Conservation (phyloP, 2,113 vertebrate species). For the Edolisoma coerulescens region DNA sequence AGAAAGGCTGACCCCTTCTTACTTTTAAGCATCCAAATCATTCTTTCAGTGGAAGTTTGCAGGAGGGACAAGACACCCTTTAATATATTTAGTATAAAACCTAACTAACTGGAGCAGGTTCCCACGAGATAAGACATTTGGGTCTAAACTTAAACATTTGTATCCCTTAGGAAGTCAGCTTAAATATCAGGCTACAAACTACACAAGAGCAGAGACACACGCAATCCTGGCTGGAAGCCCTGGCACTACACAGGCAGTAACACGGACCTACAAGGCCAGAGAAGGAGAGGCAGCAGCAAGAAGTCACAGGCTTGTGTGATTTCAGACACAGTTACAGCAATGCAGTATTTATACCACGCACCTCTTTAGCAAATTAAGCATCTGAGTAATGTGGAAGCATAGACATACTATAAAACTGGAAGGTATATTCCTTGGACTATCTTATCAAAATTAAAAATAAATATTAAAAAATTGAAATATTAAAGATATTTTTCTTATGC, state of each 20-base stretch:
- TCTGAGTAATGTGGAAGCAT: background rate
- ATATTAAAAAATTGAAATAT: background rate
- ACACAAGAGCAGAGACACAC: fast-evolving
- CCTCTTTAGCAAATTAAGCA: background rate
- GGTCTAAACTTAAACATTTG: background rate
- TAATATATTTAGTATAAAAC: background rate
- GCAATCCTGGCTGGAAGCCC: background rate
- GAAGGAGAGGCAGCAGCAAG: background rate
- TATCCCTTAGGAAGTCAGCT: background rate
- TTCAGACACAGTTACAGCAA: background rate
- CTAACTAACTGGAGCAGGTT: background rate
- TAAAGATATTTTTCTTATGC: background rate
- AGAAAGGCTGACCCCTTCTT: background rate
- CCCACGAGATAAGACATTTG: background rate
- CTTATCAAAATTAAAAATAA: background rate
- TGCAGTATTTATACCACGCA: fast-evolving
- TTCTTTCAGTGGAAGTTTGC: background rate
- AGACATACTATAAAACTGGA: background rate
- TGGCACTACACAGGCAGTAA: background rate
- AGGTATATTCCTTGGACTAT: background rate
- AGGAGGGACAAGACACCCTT: background rate
- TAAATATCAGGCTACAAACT: background rate
- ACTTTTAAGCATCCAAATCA: background rate
- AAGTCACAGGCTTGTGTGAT: background rate
- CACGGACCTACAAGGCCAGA: fast-evolving